A percentile compares a stretch with the other conserved stretches of the same genome.
phyloP scores from a whole-genome alignment of 2,797 vertebrate species.

The Phoebastria nigripes region DNA sequence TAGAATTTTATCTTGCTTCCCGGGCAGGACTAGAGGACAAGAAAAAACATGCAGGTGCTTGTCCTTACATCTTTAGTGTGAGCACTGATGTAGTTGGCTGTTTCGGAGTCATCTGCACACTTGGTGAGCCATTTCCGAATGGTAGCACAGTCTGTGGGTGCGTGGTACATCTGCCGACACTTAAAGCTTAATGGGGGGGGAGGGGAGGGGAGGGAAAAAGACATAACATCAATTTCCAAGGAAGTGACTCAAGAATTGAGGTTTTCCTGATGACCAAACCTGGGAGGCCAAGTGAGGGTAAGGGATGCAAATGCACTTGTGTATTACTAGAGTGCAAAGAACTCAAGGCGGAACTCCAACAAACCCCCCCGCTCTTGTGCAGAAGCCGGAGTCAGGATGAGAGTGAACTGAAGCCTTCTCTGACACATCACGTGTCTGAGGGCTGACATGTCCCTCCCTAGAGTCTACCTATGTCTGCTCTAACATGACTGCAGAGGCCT shows the following conservation, averaged over 20 bases:
- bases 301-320: background rate
- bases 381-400: background rate
- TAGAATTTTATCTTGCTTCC: background rate
- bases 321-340: background rate
- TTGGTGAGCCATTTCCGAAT: constrained; percentile 99
- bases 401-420: background rate
- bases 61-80: constrained; percentile 99
- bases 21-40: background rate
- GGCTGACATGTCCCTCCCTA: background rate
- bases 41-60: background rate
- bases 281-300: background rate
- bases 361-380: background rate
- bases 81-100: constrained; percentile 99
- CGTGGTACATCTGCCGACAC: constrained; percentile 99
- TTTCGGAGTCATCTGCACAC: constrained; percentile 98
- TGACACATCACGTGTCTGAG: background rate
- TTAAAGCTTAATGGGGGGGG: constrained; percentile 84
- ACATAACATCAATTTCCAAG: background rate
- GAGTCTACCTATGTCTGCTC: background rate
- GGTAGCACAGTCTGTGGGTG: constrained; percentile 96
- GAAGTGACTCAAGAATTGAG: background rate
- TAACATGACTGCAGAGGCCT: background rate
- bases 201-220: background rate
- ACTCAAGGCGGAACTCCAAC: background rate
- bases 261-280: background rate